Evolutionary conservation across 2,113 vertebrate species (phyloP), one percentile per base, ranked within the genome.

Genomic region (Anoura caudifer): DNA sequence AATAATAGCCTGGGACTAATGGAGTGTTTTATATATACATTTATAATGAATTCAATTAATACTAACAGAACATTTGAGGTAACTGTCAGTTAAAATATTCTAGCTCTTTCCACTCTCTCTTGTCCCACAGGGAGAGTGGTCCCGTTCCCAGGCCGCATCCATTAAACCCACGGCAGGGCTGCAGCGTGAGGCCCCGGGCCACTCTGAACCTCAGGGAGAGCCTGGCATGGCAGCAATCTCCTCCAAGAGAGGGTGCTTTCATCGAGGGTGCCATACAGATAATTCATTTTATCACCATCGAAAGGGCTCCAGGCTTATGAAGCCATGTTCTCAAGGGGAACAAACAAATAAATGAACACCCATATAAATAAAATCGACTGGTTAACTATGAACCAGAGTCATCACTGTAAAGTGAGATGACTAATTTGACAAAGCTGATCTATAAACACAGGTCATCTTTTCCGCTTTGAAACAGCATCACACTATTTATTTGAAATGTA

Each of bases 1-100:
- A 93, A 96, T 92, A 98, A 98, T 38, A 90, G 97, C 65, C 76
- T 92, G 70, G 61, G 83, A n/a, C 54, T 95, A 97, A 97, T 92
- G 95, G 96, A 93, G 43, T 94, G 75, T 96, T 97, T 95, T 96
- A 95, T 81, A 94, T 90, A 97, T 43, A 93, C 28, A 92, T 95
- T 95, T 92, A 95, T 92, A 97, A 97, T 73, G 70, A 73, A 92
- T 92, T 95, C 90, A 96, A 67, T 96, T 92, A 96, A 96, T 93
- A 87, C 72, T 52, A 94, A 70, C 1, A 19, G 87, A 73, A 93
- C 16, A 94, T 54, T 93, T 75, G 88, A 86, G 79, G 67, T 75
- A 91, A 80, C 47, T 65, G 85, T 85, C 47, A 41, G 83, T 86
- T 84, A 86, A 87, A 90, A 73, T 84, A 87, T 73, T 86, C 90